Evolutionary conservation across 1,140 invertebrate genomes (phyloP).

Genomic region (Scaptodrosophila lebanonensis): DNA sequence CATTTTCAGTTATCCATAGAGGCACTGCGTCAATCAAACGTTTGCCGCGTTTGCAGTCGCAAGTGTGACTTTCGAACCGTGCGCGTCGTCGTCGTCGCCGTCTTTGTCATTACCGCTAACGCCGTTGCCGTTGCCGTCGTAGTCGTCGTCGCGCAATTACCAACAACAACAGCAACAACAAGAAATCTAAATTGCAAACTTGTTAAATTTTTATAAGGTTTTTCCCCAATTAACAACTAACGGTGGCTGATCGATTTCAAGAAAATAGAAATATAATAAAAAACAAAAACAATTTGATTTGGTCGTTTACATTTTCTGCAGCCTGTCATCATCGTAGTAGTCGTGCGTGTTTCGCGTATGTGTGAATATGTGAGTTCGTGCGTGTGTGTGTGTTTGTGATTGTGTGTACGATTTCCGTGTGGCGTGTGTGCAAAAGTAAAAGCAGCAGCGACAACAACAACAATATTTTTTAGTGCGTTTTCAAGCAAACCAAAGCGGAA

Average conservation of each 20-base stretch:
- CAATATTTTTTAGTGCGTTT: constrained; percentile 20
- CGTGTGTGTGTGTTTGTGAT: constrained; percentile 10
- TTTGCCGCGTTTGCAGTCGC: constrained; percentile 47
- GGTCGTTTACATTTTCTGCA: constrained; percentile 24
- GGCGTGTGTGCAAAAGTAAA: constrained; percentile 33
- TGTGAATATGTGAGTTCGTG: constrained; percentile 18
- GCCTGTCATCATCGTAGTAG: constrained; percentile 15
- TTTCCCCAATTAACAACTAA: constrained; percentile 11
- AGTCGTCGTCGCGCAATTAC: constrained; percentile 31
- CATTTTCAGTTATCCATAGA: constrained; percentile 47
- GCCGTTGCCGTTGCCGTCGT: constrained; percentile 1
- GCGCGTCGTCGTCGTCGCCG: constrained; percentile 22
- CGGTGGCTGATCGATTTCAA: not conserved
- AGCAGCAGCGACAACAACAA: constrained; percentile 21
- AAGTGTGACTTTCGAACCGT: too few species aligned
- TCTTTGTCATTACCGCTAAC: constrained; percentile 2
- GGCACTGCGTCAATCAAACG: constrained; percentile 49
- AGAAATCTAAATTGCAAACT: constrained; percentile 16
- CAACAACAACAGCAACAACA: constrained; percentile 13
- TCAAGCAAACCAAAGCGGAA: constrained; percentile 24
- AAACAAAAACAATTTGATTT: constrained; percentile 55
- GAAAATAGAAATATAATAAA: constrained; percentile 21
- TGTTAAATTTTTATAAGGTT: constrained; percentile 41
- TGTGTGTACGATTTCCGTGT: too few species aligned
- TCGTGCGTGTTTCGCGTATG: constrained; percentile 15